Evolutionary conservation across 2,113 vertebrate genomes (phyloP).

Genomic region (Anguilla rostrata): DNA sequence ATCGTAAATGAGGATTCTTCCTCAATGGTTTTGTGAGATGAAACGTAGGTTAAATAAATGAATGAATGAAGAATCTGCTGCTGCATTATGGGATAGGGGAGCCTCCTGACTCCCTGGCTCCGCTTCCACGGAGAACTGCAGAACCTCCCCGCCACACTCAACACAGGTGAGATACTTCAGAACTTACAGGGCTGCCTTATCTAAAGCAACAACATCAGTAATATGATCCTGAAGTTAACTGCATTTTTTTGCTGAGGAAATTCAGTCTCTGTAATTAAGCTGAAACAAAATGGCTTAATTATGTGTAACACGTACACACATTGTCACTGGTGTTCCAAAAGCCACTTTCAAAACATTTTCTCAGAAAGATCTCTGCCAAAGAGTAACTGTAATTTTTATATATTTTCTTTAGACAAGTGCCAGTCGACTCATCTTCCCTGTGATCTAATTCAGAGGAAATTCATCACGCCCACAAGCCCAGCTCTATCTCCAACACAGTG

Average conservation of each 20-base stretch:
- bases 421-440: no score
- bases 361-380: no score
- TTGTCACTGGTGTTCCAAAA: no score
- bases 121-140: neutral
- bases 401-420: no score
- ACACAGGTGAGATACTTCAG: neutral
- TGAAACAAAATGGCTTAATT: neutral
- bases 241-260: no score
- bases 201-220: neutral
- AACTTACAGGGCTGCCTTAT: neutral
- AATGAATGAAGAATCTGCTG: neutral
- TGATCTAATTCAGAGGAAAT: neutral
- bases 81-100: no score
- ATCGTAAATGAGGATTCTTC: no score
- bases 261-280: no score
- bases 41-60: no score
- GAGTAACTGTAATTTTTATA: no score
- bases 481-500: neutral
- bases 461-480: neutral
- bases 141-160: neutral
- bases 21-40: no score
- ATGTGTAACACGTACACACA: neutral
- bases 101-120: neutral
- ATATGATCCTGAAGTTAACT: neutral
- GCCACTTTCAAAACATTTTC: no score